A percentile compares a stretch with the other conserved stretches of the same genome.
Conservation (phyloP, 2,113 vertebrate genomes). For the Perccottus glenii region DNA sequence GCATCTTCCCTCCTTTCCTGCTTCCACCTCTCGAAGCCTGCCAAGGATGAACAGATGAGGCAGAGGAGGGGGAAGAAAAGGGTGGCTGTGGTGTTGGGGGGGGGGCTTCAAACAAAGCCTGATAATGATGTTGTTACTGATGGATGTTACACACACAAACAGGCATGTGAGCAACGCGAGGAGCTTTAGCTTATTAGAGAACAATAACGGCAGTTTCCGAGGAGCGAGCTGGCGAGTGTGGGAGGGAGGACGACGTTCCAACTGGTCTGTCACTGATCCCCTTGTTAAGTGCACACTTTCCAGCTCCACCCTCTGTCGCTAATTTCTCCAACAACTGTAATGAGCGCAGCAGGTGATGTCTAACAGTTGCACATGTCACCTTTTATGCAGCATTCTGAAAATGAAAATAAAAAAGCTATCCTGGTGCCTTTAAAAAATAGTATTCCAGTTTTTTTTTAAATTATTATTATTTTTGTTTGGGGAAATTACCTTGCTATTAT, state of each 20-base stretch:
- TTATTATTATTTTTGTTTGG: too few relatives aligned
- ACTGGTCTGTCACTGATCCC: constrained; percentile 36
- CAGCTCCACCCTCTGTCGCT: background rate
- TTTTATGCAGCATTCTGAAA: background rate
- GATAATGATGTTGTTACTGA: constrained; percentile 80
- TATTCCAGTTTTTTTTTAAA: too few relatives aligned
- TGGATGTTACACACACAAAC: constrained; percentile 72
- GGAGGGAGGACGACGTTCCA: constrained; percentile 62
- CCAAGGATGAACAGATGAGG: constrained; percentile 73
- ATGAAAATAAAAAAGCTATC: too few relatives aligned
- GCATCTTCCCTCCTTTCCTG: constrained; percentile 52
- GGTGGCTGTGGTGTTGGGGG: background rate
- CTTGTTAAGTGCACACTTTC: constrained; percentile 34
- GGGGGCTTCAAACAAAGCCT: constrained; percentile 70
- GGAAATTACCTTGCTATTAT: too few relatives aligned
- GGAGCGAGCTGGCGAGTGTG: constrained; percentile 54
- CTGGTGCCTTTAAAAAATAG: too few relatives aligned
- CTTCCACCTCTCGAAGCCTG: constrained; percentile 62
- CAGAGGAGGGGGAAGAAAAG: constrained; percentile 18
- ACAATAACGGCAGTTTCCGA: constrained; percentile 59
- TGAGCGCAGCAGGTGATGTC: constrained; percentile 43
- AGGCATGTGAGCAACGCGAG: constrained; percentile 62
- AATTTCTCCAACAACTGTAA: constrained; percentile 31
- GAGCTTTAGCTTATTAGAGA: constrained; percentile 72
- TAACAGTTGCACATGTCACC: constrained; percentile 2